phyloP scores from a whole-genome alignment of 2,113 vertebrate genomes.

The Conger conger region DNA sequence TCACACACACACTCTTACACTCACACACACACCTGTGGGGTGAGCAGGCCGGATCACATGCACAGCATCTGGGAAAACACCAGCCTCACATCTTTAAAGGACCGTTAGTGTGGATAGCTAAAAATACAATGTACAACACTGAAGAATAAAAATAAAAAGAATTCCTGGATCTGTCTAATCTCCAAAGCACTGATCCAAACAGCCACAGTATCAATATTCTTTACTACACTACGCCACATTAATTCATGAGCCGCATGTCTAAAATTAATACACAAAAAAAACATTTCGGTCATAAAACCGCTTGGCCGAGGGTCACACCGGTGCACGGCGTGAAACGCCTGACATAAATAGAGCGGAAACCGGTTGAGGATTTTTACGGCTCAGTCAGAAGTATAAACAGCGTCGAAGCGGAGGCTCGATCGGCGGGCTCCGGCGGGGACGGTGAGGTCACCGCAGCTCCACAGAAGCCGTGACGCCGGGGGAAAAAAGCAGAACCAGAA shows the following conservation, averaged over 20 bases:
- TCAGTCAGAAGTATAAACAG: background rate
- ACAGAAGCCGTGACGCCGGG: slow-evolving; percentile 18
- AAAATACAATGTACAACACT: background rate
- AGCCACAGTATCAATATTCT: slow-evolving; percentile 4
- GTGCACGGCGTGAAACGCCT: background rate
- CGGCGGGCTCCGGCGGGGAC: background rate
- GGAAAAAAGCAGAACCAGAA: slow-evolving; percentile 25
- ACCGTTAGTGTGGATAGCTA: background rate
- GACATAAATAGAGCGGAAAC: slow-evolving; percentile 4
- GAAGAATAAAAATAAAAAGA: background rate
- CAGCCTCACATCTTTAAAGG: background rate
- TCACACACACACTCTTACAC: too few relatives aligned
- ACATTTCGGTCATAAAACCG: background rate
- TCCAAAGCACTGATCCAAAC: background rate
- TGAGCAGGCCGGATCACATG: background rate
- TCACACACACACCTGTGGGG: slow-evolving; percentile 37
- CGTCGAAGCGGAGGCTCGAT: background rate
- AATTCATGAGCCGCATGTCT: slow-evolving; percentile 14
- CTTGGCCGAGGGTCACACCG: background rate
- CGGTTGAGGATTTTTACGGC: background rate
- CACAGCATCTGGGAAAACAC: slow-evolving; percentile 6
- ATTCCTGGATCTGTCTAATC: background rate
- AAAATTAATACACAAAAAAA: slow-evolving; percentile 9
- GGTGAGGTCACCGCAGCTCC: background rate
- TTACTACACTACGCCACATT: slow-evolving; percentile 6